Conservation (phyloP, 2,113 vertebrate genomes). For the Enhydra lutris region DNA sequence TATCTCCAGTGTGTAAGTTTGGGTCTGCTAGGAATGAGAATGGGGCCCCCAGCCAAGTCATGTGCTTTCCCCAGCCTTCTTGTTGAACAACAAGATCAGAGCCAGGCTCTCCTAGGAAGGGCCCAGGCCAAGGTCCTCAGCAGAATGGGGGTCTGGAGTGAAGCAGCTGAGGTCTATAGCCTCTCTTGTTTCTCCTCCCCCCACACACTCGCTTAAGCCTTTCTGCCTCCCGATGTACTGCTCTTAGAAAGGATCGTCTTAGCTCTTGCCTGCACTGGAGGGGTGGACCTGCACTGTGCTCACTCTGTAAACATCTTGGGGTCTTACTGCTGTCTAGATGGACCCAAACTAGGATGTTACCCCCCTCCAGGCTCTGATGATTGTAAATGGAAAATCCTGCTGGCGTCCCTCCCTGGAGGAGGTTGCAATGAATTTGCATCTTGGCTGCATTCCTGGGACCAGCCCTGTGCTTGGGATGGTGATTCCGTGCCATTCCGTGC, state of each 20-base stretch:
- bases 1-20: background rate
- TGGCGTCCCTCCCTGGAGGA: accelerated
- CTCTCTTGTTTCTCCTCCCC: background rate
- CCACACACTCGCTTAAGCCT: background rate
- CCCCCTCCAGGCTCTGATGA: background rate
- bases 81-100: background rate
- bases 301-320: background rate
- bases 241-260: background rate
- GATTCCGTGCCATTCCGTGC: background rate
- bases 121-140: background rate
- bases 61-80: background rate
- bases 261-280: background rate
- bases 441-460: background rate
- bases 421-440: background rate
- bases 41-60: background rate
- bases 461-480: background rate
- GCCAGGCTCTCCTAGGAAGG: background rate
- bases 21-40: background rate
- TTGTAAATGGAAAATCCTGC: background rate
- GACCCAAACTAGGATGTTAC: background rate
- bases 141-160: background rate
- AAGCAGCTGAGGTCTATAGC: background rate
- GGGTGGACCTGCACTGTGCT: background rate
- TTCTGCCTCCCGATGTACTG: background rate
- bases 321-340: background rate